Percentiles rank a stretch among this genome's conserved stretches.
These are phyloP conservation scores for Misgurnus anguillicaudatus DNA, from an alignment of 2,113 vertebrate species.

Conservation along the genomic window DNA sequence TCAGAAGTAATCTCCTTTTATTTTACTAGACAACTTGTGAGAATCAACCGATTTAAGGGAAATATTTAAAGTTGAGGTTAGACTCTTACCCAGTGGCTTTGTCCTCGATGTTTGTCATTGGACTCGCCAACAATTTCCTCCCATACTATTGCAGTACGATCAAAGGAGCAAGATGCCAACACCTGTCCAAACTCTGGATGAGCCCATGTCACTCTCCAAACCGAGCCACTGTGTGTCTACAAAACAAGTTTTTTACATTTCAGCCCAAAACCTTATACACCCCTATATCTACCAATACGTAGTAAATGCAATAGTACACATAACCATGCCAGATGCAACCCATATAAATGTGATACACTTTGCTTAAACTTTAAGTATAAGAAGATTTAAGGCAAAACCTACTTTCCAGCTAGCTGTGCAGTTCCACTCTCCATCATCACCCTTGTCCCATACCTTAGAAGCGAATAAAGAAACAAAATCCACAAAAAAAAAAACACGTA, in stretches of 20 bases:
- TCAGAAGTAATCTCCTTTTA: neutral
- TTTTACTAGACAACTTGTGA: neutral
- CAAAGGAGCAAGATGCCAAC: slow-evolving; percentile 93
- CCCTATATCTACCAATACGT: neutral
- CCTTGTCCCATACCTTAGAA: slow-evolving; percentile 95
- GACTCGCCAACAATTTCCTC: slow-evolving; percentile 99
- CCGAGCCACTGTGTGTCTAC: slow-evolving; percentile 94
- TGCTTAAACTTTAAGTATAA: neutral
- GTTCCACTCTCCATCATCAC: slow-evolving; percentile 93
- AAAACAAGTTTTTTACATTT: neutral
- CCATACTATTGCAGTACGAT: slow-evolving; percentile 95
- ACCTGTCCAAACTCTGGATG: slow-evolving; percentile 97
- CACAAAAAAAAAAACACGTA: too few species aligned
- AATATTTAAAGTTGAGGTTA: neutral
- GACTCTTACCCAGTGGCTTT: slow-evolving; percentile 92
- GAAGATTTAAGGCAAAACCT: neutral
- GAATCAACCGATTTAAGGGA: too few species aligned
- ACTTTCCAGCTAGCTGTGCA: slow-evolving; percentile 99
- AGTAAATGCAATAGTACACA: too few species aligned
- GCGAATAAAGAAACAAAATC: neutral
- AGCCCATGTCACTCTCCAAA: slow-evolving; percentile 97
- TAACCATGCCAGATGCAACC: neutral
- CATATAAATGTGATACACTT: neutral
- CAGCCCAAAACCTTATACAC: neutral
- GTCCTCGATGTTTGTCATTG: slow-evolving; percentile 94